A percentile compares a stretch with the other conserved stretches of the same genome.
Conservation (phyloP, 1,140 invertebrate genomes). For the Nasonia giraulti region DNA sequence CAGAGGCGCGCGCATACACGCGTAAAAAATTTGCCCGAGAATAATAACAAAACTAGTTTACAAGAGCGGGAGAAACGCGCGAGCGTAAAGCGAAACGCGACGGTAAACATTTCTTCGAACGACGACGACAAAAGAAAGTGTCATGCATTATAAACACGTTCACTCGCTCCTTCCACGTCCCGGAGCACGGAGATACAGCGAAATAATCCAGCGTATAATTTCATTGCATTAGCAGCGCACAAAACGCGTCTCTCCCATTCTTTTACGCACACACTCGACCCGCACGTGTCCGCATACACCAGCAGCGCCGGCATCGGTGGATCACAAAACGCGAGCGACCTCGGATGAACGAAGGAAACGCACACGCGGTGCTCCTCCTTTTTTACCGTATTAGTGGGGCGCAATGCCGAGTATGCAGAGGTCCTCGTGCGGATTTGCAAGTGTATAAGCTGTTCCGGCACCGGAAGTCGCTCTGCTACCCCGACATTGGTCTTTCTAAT, state of each 20-base stretch:
- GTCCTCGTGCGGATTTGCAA: too few relatives aligned
- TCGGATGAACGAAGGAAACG: too few relatives aligned
- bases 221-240: background rate
- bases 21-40: background rate
- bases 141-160: background rate
- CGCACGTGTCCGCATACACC: background rate
- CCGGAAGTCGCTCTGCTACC: too few relatives aligned
- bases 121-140: background rate
- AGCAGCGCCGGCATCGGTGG: too few relatives aligned
- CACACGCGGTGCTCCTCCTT: too few relatives aligned
- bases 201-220: conserved; percentile 2
- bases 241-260: background rate
- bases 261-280: background rate
- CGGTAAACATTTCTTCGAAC: too few relatives aligned
- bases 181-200: background rate
- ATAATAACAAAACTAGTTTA: conserved; percentile 5
- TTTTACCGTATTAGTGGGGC: too few relatives aligned
- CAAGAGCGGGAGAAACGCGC: background rate
- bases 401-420: too few relatives aligned
- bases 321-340: too few relatives aligned
- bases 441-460: too few relatives aligned
- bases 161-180: background rate
- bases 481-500: background rate
- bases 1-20: too few relatives aligned
- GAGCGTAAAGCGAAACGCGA: background rate